These are phyloP conservation scores for Drosophila hamatofila DNA, from an alignment of 2,888 invertebrate genomes.

Conservation along the genomic window DNA sequence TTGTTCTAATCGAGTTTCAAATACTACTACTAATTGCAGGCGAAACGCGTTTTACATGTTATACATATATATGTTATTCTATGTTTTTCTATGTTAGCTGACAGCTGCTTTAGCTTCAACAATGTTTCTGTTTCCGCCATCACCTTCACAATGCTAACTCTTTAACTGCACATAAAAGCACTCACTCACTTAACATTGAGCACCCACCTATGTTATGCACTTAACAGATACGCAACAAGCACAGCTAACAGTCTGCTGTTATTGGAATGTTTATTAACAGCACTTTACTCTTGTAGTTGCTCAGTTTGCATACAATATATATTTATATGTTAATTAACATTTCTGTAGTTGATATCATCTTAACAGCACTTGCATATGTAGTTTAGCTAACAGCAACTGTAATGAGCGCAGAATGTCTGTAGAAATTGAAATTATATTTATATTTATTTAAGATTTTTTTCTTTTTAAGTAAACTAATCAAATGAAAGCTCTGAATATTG, in stretches of 20 bases:
- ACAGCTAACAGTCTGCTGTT: not conserved
- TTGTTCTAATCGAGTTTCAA: slow-evolving; percentile 28
- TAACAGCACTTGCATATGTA: slow-evolving; percentile 18
- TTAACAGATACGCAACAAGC: slow-evolving; percentile 8
- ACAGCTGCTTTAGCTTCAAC: slow-evolving; percentile 15
- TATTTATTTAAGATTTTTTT: not conserved
- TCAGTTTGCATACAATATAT: not conserved
- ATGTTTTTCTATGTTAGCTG: slow-evolving; percentile 11
- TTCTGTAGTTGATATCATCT: slow-evolving; percentile 1
- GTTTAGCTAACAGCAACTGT: slow-evolving; percentile 39
- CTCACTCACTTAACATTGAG: slow-evolving; percentile 13
- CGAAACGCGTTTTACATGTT: slow-evolving; percentile 17
- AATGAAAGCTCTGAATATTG: slow-evolving; percentile 51
- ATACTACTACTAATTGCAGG: slow-evolving; percentile 15
- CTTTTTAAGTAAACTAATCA: slow-evolving; percentile 13
- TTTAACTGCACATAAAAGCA: slow-evolving; percentile 21
- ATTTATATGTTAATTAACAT: not conserved
- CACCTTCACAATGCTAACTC: slow-evolving; percentile 10
- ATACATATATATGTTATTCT: slow-evolving; percentile 1
- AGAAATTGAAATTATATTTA: not conserved
- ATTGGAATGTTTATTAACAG: not conserved
- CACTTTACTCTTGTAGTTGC: slow-evolving; percentile 12
- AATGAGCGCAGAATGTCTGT: slow-evolving; percentile 8
- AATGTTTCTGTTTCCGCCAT: slow-evolving; percentile 1
- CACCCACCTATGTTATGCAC: slow-evolving; percentile 14